Conservation (phyloP, 2,888 invertebrate species). For the Caenorhabditis zanzibari region DNA sequence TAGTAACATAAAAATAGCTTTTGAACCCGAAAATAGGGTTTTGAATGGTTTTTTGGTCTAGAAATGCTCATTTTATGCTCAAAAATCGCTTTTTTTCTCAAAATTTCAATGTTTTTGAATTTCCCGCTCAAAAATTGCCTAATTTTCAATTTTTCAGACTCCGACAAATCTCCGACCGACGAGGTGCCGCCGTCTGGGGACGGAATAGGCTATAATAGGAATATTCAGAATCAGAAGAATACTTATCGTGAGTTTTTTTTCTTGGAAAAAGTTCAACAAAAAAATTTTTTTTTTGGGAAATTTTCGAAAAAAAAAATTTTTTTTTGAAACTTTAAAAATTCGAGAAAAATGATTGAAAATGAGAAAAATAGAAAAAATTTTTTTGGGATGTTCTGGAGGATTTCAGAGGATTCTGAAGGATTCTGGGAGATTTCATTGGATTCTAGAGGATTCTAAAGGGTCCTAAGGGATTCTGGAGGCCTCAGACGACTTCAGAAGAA, state of each 20-base stretch:
- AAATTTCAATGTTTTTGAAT: not conserved
- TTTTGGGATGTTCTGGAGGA: no score
- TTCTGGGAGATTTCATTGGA: no score
- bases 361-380: no score
- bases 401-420: no score
- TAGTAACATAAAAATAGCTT: no score
- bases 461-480: not conserved
- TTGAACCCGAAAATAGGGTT: no score
- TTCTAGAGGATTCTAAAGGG: no score
- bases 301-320: no score
- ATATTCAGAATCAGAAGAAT: not conserved
- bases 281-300: no score
- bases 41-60: no score
- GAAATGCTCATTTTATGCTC: no score
- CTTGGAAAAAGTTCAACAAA: not conserved
- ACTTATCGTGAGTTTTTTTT: not conserved
- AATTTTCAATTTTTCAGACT: constrained; percentile 16
- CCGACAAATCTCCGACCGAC: constrained; percentile 1
- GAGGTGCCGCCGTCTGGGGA: not conserved
- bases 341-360: not conserved
- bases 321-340: not conserved
- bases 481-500: not conserved
- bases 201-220: not conserved
- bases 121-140: no score
- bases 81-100: not conserved